These are phyloP conservation scores for Silurus lanzhouensis DNA, from an alignment of 2,797 vertebrate species.

Conservation along the genomic window DNA sequence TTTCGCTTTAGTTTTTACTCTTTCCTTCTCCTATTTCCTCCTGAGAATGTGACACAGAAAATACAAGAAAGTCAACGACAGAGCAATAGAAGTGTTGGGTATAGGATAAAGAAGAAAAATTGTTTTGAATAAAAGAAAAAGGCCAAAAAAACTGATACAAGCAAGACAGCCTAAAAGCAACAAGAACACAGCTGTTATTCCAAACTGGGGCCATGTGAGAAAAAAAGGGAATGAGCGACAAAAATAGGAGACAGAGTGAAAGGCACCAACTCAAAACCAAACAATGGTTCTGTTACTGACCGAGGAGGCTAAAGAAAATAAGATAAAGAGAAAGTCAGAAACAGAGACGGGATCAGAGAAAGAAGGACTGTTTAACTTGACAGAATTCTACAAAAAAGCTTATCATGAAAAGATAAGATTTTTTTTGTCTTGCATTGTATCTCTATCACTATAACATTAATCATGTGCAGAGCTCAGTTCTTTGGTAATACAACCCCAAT, in stretches of 20 bases:
- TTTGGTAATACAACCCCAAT: neutral
- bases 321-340: neutral
- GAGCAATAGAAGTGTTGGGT: neutral
- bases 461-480: neutral
- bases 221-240: neutral
- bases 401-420: neutral
- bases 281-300: conserved; percentile 22
- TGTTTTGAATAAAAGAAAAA: neutral
- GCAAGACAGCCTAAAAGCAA: neutral
- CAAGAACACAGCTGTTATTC: conserved; percentile 49
- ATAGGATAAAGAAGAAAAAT: neutral
- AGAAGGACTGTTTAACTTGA: neutral
- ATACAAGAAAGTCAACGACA: neutral
- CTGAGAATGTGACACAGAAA: conserved; percentile 6
- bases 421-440: neutral
- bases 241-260: conserved; percentile 21
- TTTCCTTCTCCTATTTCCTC: conserved; percentile 19
- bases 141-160: neutral
- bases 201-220: conserved; percentile 15
- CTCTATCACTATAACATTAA: neutral
- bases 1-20: conserved; percentile 30
- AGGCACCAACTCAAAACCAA: conserved; percentile 37
- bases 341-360: neutral
- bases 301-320: neutral
- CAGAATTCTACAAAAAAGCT: neutral